phyloP scores from a whole-genome alignment of 2,797 vertebrate species.

The Morelia viridis region DNA sequence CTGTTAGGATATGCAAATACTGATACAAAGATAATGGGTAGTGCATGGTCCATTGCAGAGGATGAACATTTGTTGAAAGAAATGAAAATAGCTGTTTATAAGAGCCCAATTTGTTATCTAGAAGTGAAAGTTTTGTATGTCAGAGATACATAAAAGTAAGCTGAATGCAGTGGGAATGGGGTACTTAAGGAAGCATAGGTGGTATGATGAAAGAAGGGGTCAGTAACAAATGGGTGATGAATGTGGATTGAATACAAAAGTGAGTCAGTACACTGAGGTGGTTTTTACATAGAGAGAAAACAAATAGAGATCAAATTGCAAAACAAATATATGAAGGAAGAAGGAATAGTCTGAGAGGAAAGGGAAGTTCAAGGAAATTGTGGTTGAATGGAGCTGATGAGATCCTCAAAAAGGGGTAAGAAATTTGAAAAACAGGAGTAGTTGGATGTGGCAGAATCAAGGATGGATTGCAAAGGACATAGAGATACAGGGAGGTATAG shows the following conservation, averaged over 20 bases:
- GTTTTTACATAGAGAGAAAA: background rate
- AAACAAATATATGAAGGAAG: background rate
- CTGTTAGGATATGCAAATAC: background rate
- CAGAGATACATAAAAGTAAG: background rate
- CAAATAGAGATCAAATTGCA: background rate
- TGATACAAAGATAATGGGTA: background rate
- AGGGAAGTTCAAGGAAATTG: background rate
- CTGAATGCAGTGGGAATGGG: background rate
- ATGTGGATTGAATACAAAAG: background rate
- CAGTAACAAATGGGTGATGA: background rate
- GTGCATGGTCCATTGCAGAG: background rate
- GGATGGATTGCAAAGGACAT: background rate
- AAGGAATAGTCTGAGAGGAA: background rate
- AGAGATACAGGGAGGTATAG: background rate
- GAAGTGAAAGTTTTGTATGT: background rate
- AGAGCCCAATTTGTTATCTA: background rate
- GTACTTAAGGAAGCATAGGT: background rate
- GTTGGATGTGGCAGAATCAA: background rate
- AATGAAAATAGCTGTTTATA: background rate
- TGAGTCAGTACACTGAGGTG: background rate
- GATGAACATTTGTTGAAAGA: background rate
- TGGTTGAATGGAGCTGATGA: background rate
- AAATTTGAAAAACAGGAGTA: background rate
- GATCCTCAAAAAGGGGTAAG: background rate
- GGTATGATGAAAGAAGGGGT: background rate